phyloP scores from a whole-genome alignment of 1,140 invertebrate genomes.

The Macrostomum lignano region DNA sequence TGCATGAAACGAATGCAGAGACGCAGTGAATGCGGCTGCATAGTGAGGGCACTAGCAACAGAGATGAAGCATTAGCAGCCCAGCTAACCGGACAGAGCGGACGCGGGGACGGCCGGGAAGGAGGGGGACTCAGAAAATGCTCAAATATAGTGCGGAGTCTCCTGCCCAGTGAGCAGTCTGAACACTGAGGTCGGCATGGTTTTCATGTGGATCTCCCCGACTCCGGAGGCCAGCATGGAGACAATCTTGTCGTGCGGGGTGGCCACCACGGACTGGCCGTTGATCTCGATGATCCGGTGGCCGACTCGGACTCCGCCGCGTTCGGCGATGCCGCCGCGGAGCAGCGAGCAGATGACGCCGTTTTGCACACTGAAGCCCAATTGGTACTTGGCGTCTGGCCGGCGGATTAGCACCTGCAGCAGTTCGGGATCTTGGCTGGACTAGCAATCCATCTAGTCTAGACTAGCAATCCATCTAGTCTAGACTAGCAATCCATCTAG shows the following conservation, averaged over 20 bases:
- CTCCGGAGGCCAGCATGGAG: constrained; percentile 80
- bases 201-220: constrained; percentile 99
- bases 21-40: too few relatives aligned
- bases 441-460: too few relatives aligned
- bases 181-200: constrained; percentile 99
- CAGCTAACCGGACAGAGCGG: too few relatives aligned
- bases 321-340: constrained; percentile 89
- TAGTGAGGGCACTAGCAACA: too few relatives aligned
- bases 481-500: too few relatives aligned
- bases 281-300: constrained; percentile 96
- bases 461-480: too few relatives aligned
- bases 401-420: constrained; percentile 95
- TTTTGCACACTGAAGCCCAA: constrained; percentile 98
- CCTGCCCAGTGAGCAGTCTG: constrained; percentile 82
- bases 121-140: too few relatives aligned
- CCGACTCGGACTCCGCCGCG: constrained; percentile 86
- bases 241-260: constrained; percentile 97
- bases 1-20: too few relatives aligned
- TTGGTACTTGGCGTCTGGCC: constrained; percentile 96
- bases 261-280: constrained; percentile 78
- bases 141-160: constrained; percentile 81
- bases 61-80: too few relatives aligned
- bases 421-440: too few relatives aligned
- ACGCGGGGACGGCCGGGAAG: too few relatives aligned
- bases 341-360: constrained; percentile 57